Conservation (phyloP, 2,113 vertebrate genomes). For the human region DNA sequence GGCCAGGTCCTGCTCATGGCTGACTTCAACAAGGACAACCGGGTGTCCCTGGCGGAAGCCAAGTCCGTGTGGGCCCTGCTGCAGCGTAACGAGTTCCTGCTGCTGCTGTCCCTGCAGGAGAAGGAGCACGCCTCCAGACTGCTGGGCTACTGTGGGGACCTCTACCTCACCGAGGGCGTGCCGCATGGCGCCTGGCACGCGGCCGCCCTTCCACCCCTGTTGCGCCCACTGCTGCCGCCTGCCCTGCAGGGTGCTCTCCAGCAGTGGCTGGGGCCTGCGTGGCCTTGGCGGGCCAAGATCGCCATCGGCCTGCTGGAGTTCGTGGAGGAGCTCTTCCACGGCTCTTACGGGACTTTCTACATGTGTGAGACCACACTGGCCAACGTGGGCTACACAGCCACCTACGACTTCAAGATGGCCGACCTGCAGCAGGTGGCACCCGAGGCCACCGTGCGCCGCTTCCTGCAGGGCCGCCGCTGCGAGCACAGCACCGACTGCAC, state of each 20-base stretch:
- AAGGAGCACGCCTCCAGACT: constrained; percentile 93
- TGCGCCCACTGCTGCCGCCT: constrained; percentile 89
- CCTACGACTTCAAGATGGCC: constrained; percentile 95
- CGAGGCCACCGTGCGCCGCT: constrained; percentile 89
- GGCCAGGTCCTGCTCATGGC: constrained; percentile 90
- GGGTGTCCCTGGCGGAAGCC: constrained; percentile 95
- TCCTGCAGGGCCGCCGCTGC: constrained; percentile 92
- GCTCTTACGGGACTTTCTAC: constrained; percentile 94
- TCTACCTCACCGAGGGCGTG: constrained; percentile 93
- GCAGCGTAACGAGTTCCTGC: constrained; percentile 94
- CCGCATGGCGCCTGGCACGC: constrained; percentile 89
- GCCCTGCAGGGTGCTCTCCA: constrained; percentile 87
- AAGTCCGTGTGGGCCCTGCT: constrained; percentile 97
- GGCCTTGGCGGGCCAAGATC: constrained; percentile 94
- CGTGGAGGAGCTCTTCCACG: constrained; percentile 97
- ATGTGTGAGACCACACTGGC: constrained; percentile 92
- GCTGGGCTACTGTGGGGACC: constrained; percentile 94
- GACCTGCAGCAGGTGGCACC: constrained; percentile 93
- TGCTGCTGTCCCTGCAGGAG: constrained; percentile 90
- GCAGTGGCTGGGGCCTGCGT: constrained; percentile 94
- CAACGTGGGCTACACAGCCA: constrained; percentile 93
- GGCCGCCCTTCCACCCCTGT: constrained; percentile 86
- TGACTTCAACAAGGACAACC: constrained; percentile 92
- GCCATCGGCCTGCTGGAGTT: constrained; percentile 97
- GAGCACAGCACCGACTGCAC: constrained; percentile 95